Evolutionary conservation across 2,797 vertebrate genomes (phyloP).

Genomic region (Morus bassanus): DNA sequence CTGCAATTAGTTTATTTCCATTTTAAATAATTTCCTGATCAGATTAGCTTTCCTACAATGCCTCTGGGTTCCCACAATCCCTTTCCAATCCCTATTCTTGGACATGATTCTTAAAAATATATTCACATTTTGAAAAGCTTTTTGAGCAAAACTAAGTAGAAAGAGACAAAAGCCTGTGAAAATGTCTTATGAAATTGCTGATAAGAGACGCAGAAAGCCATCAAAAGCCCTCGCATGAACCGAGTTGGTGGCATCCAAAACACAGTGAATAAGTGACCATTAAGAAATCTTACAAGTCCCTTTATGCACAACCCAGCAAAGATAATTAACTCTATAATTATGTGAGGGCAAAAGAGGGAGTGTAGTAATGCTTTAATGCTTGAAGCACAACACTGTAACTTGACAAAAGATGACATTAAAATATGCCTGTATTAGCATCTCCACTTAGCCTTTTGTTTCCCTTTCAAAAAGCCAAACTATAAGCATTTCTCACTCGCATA

Average conservation of each 20-base stretch:
- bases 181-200: neutral
- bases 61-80: neutral
- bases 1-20: neutral
- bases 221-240: neutral
- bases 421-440: constrained; percentile 24
- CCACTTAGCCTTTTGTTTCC: constrained; percentile 20
- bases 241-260: neutral
- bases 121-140: neutral
- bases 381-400: constrained; percentile 9
- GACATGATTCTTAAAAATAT: neutral
- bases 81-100: neutral
- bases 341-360: constrained; percentile 9
- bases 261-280: constrained; percentile 16
- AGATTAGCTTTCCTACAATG: neutral
- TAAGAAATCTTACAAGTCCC: constrained; percentile 21
- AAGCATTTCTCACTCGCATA: neutral
- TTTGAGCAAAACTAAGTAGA: neutral
- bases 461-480: constrained; percentile 15
- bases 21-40: neutral
- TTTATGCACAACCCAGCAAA: constrained; percentile 20
- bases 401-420: constrained; percentile 38
- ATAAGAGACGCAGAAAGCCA: neutral
- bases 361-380: constrained; percentile 5
- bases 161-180: constrained; percentile 4
- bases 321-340: constrained; percentile 49